These are phyloP conservation scores for Osmerus mordax DNA, from an alignment of 2,113 vertebrate genomes.

Conservation along the genomic window DNA sequence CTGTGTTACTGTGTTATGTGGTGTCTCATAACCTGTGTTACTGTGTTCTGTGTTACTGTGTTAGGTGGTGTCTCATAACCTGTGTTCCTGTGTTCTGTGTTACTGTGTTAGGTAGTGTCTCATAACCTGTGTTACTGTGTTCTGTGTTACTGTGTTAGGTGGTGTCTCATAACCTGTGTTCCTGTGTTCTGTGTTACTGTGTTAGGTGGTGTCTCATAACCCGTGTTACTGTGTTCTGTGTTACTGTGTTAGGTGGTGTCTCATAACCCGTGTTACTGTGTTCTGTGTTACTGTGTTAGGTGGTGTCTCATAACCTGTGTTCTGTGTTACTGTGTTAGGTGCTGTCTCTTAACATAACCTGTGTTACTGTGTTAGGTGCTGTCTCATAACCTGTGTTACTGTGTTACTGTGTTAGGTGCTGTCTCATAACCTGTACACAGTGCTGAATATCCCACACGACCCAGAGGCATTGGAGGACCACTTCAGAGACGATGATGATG, in stretches of 20 bases:
- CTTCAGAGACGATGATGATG: slow-evolving; percentile 48
- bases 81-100: slow-evolving; percentile 13
- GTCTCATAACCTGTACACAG: slow-evolving; percentile 34
- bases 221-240: not conserved
- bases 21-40: not conserved
- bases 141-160: not conserved
- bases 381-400: not conserved
- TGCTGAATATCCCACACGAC: slow-evolving; percentile 42
- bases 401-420: slow-evolving; percentile 5
- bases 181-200: not conserved
- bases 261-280: not conserved
- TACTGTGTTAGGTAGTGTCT: not conserved
- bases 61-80: slow-evolving; percentile 20
- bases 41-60: too few relatives aligned
- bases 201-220: slow-evolving; percentile 7
- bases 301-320: not conserved
- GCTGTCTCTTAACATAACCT: too few relatives aligned
- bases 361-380: too few relatives aligned
- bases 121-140: not conserved
- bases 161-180: not conserved
- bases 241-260: not conserved
- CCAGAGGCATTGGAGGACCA: slow-evolving; percentile 40
- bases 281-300: not conserved
- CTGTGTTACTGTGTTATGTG: not conserved
- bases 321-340: not conserved